phyloP scores from a whole-genome alignment of 2,888 invertebrate species.

The Scaptodrosophila latifasciaeformis region DNA sequence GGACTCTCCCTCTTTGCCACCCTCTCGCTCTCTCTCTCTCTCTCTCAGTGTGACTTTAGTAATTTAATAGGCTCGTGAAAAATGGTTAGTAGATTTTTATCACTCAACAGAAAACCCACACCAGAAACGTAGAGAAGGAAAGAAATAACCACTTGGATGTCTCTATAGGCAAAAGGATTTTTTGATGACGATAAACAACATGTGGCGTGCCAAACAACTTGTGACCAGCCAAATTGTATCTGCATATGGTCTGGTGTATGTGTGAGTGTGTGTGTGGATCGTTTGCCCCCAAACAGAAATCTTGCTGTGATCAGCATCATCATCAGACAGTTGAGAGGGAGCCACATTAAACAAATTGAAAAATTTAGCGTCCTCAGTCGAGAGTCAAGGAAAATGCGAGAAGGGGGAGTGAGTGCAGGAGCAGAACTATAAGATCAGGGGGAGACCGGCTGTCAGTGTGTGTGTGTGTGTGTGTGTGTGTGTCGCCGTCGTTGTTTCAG shows the following conservation, averaged over 20 bases:
- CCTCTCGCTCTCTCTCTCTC: too few species aligned
- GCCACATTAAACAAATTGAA: slow-evolving; percentile 54
- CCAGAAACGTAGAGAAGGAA: neutral
- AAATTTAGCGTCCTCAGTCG: slow-evolving; percentile 62
- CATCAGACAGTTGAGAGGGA: slow-evolving; percentile 20
- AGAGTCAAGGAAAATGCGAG: too few species aligned
- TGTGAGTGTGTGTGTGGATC: slow-evolving; percentile 28
- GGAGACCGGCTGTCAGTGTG: too few species aligned
- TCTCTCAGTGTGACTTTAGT: slow-evolving; percentile 57
- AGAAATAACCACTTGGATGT: neutral
- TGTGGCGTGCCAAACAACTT: slow-evolving; percentile 46
- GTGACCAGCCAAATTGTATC: slow-evolving; percentile 58
- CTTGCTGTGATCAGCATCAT: slow-evolving; percentile 32
- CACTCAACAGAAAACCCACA: slow-evolving; percentile 26
- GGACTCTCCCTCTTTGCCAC: too few species aligned
- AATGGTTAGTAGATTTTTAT: slow-evolving; percentile 58
- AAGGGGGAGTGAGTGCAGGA: neutral
- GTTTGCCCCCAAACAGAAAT: neutral
- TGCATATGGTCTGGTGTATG: too few species aligned
- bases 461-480: too few species aligned
- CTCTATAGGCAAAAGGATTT: too few species aligned
- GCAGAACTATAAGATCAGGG: too few species aligned
- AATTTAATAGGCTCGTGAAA: slow-evolving; percentile 63
- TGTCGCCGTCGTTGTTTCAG: neutral
- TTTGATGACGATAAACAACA: slow-evolving; percentile 39